Percentiles rank a stretch among this genome's conserved stretches.
These are phyloP conservation scores for Lophochroa leadbeateri DNA, from an alignment of 2,113 vertebrate genomes.

Conservation along the genomic window DNA sequence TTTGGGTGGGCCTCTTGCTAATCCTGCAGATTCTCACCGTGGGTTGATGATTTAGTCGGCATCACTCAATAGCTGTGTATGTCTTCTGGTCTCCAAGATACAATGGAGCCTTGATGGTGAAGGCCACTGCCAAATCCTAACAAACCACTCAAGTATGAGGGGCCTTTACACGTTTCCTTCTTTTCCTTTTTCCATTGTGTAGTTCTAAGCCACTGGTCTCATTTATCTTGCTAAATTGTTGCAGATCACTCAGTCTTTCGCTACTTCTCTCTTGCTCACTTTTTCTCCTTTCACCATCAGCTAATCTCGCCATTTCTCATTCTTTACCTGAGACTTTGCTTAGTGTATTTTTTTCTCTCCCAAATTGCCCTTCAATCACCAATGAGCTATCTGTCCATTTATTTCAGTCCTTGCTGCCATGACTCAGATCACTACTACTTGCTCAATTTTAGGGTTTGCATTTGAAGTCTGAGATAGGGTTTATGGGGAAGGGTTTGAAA, in stretches of 20 bases:
- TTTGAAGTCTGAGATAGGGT: background rate
- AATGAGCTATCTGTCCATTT: background rate
- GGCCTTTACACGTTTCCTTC: background rate
- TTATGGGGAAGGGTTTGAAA: background rate
- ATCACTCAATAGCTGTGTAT: background rate
- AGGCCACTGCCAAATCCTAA: background rate
- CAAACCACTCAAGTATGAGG: background rate
- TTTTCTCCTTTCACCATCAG: background rate
- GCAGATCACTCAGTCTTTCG: background rate
- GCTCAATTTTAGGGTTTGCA: background rate
- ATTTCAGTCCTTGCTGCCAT: background rate
- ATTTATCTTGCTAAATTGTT: background rate
- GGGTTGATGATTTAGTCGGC: background rate
- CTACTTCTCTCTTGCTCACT: background rate
- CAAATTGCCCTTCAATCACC: background rate
- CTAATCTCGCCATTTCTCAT: background rate
- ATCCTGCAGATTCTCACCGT: background rate
- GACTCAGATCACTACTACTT: background rate
- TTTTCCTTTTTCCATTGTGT: conserved; percentile 1
- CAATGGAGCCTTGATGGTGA: background rate
- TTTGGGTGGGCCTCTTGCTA: conserved; percentile 8
- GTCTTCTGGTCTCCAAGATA: conserved; percentile 50
- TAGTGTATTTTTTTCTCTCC: background rate
- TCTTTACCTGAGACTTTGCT: background rate
- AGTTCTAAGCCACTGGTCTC: background rate